phyloP scores from a whole-genome alignment of 2,113 vertebrate species.

The Atherinomorus stipes region DNA sequence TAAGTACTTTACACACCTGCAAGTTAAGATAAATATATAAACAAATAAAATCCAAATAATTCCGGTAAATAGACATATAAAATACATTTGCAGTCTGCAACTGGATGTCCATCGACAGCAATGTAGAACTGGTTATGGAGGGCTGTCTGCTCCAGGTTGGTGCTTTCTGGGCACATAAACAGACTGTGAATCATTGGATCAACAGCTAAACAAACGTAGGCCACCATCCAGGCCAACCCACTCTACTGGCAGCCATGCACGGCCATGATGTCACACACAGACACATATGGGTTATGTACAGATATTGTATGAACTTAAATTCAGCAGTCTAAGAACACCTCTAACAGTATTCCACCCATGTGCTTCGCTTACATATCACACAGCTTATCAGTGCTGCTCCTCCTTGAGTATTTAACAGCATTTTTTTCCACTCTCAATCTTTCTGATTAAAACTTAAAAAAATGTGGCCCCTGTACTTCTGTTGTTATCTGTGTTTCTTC shows the following conservation, averaged over 20 bases:
- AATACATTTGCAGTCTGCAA: neutral
- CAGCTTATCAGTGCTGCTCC: constrained; percentile 5
- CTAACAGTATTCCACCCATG: constrained; percentile 6
- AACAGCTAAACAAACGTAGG: constrained; percentile 78
- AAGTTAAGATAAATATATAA: too few relatives aligned
- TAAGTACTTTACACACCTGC: too few relatives aligned
- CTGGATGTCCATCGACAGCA: neutral
- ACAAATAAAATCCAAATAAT: too few relatives aligned
- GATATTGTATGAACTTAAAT: constrained; percentile 23
- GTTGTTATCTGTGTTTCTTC: constrained; percentile 39
- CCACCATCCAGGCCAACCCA: constrained; percentile 67
- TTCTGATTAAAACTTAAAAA: constrained; percentile 53
- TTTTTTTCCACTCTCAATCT: constrained; percentile 38
- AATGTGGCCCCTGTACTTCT: constrained; percentile 23
- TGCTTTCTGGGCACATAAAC: constrained; percentile 66
- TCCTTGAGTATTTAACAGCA: neutral
- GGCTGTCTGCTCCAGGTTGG: constrained; percentile 51
- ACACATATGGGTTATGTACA: constrained; percentile 8
- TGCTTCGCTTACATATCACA: neutral
- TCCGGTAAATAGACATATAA: neutral
- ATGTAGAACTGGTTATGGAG: constrained; percentile 24
- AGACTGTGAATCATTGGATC: constrained; percentile 76
- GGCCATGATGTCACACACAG: constrained; percentile 47
- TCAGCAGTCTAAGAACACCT: neutral
- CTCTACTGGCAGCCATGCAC: constrained; percentile 58